Evolutionary conservation across 2,888 invertebrate species (phyloP).

Genomic region (Amiota mariae): DNA sequence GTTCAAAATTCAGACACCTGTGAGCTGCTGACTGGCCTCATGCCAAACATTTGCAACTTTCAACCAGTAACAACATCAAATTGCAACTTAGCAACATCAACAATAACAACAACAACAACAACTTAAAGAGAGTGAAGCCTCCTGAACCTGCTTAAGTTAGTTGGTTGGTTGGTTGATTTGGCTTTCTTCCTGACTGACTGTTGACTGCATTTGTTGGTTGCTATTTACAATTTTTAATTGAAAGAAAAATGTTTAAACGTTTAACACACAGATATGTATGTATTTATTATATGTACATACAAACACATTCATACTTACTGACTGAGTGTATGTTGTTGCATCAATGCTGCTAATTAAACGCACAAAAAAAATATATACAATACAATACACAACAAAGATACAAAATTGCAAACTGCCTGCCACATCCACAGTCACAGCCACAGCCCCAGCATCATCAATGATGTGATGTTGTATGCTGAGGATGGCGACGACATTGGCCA

Average conservation of each 20-base stretch:
- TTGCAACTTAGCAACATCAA: constrained; percentile 2
- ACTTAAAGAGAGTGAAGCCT: constrained; percentile 26
- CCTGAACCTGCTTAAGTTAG: constrained; percentile 45
- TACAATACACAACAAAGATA: constrained; percentile 33
- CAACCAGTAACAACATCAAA: constrained; percentile 10
- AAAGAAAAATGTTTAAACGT: constrained; percentile 47
- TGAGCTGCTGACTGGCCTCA: not conserved
- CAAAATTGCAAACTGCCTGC: constrained; percentile 32
- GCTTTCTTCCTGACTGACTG: constrained; percentile 49
- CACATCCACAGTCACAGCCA: not conserved
- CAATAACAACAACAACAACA: constrained; percentile 16
- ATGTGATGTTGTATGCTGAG: not conserved
- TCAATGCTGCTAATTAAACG: constrained; percentile 61
- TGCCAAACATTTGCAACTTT: constrained; percentile 10
- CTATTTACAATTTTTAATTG: constrained; percentile 61
- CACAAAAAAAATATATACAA: constrained; percentile 40
- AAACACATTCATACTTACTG: too few relatives aligned
- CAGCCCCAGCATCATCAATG: constrained; percentile 20
- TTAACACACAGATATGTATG: not conserved
- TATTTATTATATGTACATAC: too few relatives aligned
- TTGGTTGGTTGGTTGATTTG: constrained; percentile 28
- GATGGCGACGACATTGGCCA: constrained; percentile 8
- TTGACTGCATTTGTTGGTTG: constrained; percentile 42
- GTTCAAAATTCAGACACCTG: constrained; percentile 15
- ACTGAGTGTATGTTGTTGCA: constrained; percentile 21